Evolutionary conservation across 2,888 invertebrate genomes (phyloP), one percentile per base, ranked within the genome.

Genomic region (Orthonevra nobilis): DNA sequence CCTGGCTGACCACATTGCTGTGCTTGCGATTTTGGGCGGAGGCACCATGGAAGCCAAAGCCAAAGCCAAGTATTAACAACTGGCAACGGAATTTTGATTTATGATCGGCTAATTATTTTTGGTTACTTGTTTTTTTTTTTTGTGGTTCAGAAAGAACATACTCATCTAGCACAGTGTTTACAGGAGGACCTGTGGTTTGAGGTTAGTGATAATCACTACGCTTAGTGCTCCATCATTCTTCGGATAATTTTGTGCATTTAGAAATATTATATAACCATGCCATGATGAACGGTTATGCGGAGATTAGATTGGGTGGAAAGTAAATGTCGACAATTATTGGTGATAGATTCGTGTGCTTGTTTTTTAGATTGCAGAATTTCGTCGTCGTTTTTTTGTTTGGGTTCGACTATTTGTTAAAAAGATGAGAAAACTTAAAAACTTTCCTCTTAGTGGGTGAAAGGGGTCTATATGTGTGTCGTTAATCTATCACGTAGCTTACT

Each of bases 51-150:
- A n/a, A 56, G 36, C 61, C 56, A 44, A 17, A n/a, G 60, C 54
- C 56, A 52, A 30, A n/a, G n/a, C n/a, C n/a, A n/a, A n/a, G n/a
- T 63, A 64, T 58, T 64, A 69, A 50, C 42, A 63, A 48, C 58
- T 40, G 42, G 50, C 79, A 68, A 56, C 34, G 66, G 66, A 73
- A 60, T 61, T 72, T 79, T 79, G 79, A 79, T 79, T 79, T 79
- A 79, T 73, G 34, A 19, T 61, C 66, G n/a, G 42, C 66, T 79
- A 79, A 79, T 79, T 79, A 73, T 66, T 79, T 70, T 75, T 14
- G 20, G 58, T 58, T 52, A 5, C 5, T 23, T 23, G 23, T 23
- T 5, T 46, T 44, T 26, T 34, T 48, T 38, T 20, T 56, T 6
- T 46, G 19, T 40, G 15, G 3, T 5, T 10, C 12, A 23, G 23